phyloP scores from a whole-genome alignment of 2,797 vertebrate genomes.

The Tachyglossus aculeatus region DNA sequence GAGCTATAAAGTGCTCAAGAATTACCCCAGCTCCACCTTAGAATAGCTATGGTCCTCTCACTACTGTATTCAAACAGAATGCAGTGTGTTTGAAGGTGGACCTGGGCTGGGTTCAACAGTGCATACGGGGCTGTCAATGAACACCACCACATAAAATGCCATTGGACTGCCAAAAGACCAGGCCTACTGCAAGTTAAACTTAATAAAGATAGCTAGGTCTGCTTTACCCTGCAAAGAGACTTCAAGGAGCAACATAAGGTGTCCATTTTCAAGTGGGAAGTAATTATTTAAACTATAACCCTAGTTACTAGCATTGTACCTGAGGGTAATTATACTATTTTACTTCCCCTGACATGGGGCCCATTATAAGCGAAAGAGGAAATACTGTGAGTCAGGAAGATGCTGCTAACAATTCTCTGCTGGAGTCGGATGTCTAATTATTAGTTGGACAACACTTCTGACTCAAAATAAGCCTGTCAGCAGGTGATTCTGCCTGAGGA shows the following conservation, averaged over 20 bases:
- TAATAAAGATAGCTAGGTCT: background rate
- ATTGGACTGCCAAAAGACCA: too few relatives aligned
- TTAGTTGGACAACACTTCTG: background rate
- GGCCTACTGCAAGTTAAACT: too few relatives aligned
- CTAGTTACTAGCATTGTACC: background rate
- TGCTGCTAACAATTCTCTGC: background rate
- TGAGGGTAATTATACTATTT: background rate
- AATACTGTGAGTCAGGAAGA: background rate
- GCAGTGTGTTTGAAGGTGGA: too few relatives aligned
- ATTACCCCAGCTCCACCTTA: too few relatives aligned
- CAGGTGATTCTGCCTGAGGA: background rate
- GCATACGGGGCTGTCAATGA: too few relatives aligned
- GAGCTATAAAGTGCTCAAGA: too few relatives aligned
- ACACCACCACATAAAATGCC: too few relatives aligned
- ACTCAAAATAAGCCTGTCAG: background rate
- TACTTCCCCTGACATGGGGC: background rate
- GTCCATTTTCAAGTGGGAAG: background rate
- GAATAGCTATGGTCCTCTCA: too few relatives aligned
- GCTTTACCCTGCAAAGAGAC: background rate
- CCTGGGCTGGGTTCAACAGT: too few relatives aligned
- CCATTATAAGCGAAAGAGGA: background rate
- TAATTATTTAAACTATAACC: constrained; percentile 5
- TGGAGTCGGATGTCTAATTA: too few relatives aligned
- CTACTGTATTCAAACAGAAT: too few relatives aligned
- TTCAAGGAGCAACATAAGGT: background rate